Evolutionary conservation across 2,113 vertebrate species (phyloP).

Genomic region (Gymnocephalus cernua): DNA sequence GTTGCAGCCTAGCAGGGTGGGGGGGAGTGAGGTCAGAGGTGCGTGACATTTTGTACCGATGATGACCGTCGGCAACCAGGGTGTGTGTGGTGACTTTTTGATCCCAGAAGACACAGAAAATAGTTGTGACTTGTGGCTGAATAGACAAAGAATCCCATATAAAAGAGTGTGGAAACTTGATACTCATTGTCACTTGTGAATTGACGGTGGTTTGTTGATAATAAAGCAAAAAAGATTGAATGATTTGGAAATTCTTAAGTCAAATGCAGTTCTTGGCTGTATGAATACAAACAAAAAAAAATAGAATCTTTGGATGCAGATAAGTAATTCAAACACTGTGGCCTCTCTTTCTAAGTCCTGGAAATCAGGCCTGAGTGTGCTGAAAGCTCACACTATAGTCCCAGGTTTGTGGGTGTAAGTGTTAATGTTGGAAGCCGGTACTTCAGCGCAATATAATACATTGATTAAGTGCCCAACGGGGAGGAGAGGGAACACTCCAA

Average conservation of each 20-base stretch:
- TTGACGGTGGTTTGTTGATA: constrained; percentile 19
- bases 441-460: constrained; percentile 73
- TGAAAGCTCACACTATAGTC: constrained; percentile 71
- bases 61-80: constrained; percentile 25
- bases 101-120: constrained; percentile 36
- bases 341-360: constrained; percentile 37
- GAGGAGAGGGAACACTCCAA: constrained; percentile 65
- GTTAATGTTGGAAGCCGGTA: constrained; percentile 80
- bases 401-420: constrained; percentile 81
- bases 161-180: constrained; percentile 4
- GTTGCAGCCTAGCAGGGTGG: constrained; percentile 17
- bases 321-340: constrained; percentile 20
- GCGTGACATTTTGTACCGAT: constrained; percentile 22
- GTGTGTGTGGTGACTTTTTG: constrained; percentile 9
- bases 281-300: background rate
- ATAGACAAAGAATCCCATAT: constrained; percentile 11
- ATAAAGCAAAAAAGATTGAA: background rate
- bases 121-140: constrained; percentile 9
- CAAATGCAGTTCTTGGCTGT: background rate
- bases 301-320: constrained; percentile 13
- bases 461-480: constrained; percentile 80
- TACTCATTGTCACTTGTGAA: constrained; percentile 2
- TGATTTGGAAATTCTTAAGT: background rate
- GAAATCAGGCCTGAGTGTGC: constrained; percentile 65
- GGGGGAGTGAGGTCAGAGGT: constrained; percentile 48